These are phyloP conservation scores for Prionace glauca DNA, from an alignment of 2,797 vertebrate genomes.

Conservation along the genomic window DNA sequence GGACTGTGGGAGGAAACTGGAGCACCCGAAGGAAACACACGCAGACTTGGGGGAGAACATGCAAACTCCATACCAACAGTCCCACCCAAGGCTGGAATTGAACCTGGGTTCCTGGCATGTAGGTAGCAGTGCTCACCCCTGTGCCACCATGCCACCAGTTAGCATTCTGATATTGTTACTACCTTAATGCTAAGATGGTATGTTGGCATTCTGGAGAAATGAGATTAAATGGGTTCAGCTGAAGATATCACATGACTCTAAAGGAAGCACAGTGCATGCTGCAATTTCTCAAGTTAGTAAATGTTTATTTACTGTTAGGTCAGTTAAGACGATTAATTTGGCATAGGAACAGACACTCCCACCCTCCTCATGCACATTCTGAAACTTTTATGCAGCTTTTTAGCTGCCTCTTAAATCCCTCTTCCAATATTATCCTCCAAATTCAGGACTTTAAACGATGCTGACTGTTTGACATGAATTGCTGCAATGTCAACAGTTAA, in stretches of 20 bases:
- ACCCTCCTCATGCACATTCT: neutral
- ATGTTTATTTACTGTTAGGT: neutral
- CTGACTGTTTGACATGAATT: neutral
- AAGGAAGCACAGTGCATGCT: neutral
- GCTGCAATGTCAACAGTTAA: neutral
- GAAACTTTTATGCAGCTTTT: neutral
- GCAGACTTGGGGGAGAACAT: too few relatives aligned
- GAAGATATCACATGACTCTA: neutral
- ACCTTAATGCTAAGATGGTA: neutral
- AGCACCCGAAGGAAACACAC: too few relatives aligned
- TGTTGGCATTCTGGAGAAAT: neutral
- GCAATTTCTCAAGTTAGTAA: neutral
- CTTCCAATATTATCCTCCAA: neutral
- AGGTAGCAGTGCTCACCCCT: too few relatives aligned
- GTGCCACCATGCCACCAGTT: too few relatives aligned
- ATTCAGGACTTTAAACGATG: neutral
- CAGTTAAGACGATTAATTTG: neutral
- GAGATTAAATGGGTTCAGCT: neutral
- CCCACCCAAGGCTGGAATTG: too few relatives aligned
- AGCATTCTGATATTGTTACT: neutral
- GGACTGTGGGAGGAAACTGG: too few relatives aligned
- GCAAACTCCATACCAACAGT: too few relatives aligned
- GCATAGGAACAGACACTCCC: neutral
- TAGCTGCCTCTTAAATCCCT: neutral
- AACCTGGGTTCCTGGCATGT: too few relatives aligned